Conservation (phyloP, 1,140 invertebrate species). For the Leptonema lineaticorne region DNA sequence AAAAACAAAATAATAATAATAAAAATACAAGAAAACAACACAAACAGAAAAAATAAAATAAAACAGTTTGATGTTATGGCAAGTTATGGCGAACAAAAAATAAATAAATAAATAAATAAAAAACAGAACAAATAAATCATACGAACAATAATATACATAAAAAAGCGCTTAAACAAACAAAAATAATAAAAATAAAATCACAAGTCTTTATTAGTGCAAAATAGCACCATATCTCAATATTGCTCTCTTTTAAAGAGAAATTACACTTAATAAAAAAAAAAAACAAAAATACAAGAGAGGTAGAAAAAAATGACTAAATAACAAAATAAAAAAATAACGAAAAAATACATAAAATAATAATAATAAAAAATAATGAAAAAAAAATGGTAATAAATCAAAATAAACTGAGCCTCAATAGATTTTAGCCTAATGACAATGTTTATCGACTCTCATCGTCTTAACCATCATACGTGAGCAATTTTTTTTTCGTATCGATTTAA, state of each 20-base stretch:
- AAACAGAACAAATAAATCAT: conserved; percentile 37
- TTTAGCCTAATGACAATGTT: conserved; percentile 35
- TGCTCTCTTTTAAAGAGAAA: conserved; percentile 38
- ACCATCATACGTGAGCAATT: conserved; percentile 7
- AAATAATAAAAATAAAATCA: conserved; percentile 39
- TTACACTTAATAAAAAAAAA: conserved; percentile 26
- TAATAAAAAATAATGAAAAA: conserved; percentile 5
- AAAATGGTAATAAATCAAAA: conserved; percentile 26
- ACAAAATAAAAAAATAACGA: conserved; percentile 31
- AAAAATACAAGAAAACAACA: conserved; percentile 17
- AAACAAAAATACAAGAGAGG: conserved; percentile 34
- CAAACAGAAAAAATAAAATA: conserved; percentile 27
- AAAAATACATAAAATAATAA: conserved; percentile 15
- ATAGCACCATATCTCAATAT: conserved; percentile 30
- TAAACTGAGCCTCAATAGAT: conserved; percentile 22
- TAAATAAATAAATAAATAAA: conserved; percentile 22
- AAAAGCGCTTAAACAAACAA: conserved; percentile 36
- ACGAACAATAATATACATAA: conserved; percentile 24
- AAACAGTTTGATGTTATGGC: conserved; percentile 33
- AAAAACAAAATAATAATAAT: conserved; percentile 5
- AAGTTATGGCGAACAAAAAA: conserved; percentile 34
- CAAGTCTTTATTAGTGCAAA: conserved; percentile 37
- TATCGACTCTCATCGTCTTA: conserved; percentile 5
- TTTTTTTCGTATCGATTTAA: conserved; percentile 19
- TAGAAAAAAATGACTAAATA: conserved; percentile 38